Evolutionary conservation across 1,140 invertebrate genomes (phyloP).

Genomic region (Lepidurus arcticus): DNA sequence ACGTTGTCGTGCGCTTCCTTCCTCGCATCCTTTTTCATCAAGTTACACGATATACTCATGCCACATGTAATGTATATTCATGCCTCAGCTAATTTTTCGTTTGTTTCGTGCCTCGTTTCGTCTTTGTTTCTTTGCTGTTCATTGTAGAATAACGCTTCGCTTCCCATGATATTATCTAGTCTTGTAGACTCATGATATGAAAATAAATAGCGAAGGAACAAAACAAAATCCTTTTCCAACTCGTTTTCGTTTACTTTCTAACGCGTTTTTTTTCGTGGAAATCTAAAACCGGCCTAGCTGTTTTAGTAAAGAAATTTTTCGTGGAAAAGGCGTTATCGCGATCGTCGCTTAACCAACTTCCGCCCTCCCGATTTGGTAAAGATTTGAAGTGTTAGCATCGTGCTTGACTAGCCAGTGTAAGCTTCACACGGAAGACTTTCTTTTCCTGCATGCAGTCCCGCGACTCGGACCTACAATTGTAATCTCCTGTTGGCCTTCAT

Average conservation of each 20-base stretch:
- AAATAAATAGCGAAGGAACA: not conserved
- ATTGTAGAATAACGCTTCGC: constrained; percentile 1
- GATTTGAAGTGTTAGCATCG: not conserved
- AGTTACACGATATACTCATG: constrained; percentile 16
- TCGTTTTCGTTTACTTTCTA: not conserved
- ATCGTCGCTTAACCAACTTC: not conserved
- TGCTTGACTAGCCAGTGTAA: not conserved
- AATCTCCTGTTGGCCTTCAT: not conserved
- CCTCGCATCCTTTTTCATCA: constrained; percentile 14
- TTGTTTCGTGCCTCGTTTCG: not conserved
- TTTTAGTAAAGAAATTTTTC: not conserved
- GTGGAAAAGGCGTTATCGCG: not conserved
- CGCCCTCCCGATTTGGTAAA: not conserved
- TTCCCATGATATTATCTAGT: constrained; percentile 11
- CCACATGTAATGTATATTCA: constrained; percentile 16
- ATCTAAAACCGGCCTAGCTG: not conserved
- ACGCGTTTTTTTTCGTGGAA: not conserved
- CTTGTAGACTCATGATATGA: not conserved
- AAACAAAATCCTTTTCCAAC: not conserved
- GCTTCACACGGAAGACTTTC: not conserved
- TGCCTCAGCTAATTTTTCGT: constrained; percentile 9
- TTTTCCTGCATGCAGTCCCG: not conserved
- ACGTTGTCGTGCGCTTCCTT: not conserved
- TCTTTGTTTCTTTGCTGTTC: constrained; percentile 3
- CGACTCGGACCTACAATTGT: not conserved